phyloP scores from a whole-genome alignment of 2,888 invertebrate species.

The Sphaerophoria rueppellii region DNA sequence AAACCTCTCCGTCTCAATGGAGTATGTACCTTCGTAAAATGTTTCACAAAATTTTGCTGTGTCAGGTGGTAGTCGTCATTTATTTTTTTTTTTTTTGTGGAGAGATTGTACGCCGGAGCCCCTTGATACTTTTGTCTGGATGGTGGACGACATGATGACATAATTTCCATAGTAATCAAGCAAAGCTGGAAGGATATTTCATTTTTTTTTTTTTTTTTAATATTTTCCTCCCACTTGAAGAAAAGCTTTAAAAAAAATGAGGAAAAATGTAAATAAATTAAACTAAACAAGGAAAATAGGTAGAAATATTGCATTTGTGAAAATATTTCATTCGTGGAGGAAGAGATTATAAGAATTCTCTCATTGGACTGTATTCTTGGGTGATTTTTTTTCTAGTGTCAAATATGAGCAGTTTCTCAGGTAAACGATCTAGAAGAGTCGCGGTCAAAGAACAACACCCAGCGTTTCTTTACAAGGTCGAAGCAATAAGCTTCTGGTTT shows the following conservation, averaged over 20 bases:
- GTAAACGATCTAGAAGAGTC: too few species aligned
- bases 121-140: constrained; percentile 24
- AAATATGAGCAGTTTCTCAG: too few species aligned
- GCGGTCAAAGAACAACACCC: too few species aligned
- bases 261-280: background rate
- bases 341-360: background rate
- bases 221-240: constrained; percentile 7
- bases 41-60: constrained; percentile 13
- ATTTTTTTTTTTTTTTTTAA: background rate
- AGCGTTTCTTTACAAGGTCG: too few species aligned
- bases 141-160: constrained; percentile 45
- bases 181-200: constrained; percentile 39
- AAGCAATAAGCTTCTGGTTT: too few species aligned
- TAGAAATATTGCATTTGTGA: constrained; percentile 1
- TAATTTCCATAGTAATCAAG: constrained; percentile 65
- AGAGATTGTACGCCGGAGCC: constrained; percentile 1
- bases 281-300: background rate
- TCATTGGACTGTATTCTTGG: background rate
- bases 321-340: background rate
- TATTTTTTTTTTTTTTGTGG: background rate
- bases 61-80: constrained; percentile 16
- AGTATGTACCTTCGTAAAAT: background rate
- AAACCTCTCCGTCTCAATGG: background rate
- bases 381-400: background rate
- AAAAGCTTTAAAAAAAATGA: background rate